Percentiles rank a stretch among this genome's conserved stretches.
Evolutionary conservation across 2,113 vertebrate species (phyloP).

Genomic region (Ivindomyrus marchei): DNA sequence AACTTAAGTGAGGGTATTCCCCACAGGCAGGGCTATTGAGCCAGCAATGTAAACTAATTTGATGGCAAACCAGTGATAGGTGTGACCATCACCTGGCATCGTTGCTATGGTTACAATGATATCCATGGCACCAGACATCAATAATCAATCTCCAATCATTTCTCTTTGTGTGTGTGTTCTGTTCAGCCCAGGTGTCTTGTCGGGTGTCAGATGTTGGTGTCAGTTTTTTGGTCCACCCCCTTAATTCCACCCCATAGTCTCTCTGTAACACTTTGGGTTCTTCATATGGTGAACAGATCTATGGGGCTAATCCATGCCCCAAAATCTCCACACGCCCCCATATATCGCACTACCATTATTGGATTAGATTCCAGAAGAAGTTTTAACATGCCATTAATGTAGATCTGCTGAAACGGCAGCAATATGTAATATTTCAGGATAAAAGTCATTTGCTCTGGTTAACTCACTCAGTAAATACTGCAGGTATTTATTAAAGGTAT

Average conservation of each 20-base stretch:
- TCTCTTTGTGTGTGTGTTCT: neutral
- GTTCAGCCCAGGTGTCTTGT: neutral
- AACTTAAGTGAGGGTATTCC: neutral
- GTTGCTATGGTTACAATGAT: neutral
- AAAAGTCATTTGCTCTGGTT: neutral
- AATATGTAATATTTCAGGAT: neutral
- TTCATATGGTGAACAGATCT: neutral
- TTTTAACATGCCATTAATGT: neutral
- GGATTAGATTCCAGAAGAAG: neutral
- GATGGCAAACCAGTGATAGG: neutral
- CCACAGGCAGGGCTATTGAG: conserved; percentile 25
- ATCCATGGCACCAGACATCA: neutral
- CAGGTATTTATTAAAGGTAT: neutral
- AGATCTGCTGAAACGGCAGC: neutral
- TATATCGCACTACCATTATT: neutral
- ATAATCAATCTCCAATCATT: neutral
- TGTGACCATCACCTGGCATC: neutral
- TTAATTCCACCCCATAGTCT: neutral
- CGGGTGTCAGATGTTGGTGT: neutral
- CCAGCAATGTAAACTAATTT: neutral
- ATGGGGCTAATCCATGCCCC: neutral
- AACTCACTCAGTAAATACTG: neutral
- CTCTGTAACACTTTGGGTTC: neutral
- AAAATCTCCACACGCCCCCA: neutral
- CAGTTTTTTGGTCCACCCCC: neutral